Percentiles rank a stretch among this genome's conserved stretches.
These are phyloP conservation scores for Orchesella flavescens DNA, from an alignment of 2,888 invertebrate genomes.

Conservation along the genomic window DNA sequence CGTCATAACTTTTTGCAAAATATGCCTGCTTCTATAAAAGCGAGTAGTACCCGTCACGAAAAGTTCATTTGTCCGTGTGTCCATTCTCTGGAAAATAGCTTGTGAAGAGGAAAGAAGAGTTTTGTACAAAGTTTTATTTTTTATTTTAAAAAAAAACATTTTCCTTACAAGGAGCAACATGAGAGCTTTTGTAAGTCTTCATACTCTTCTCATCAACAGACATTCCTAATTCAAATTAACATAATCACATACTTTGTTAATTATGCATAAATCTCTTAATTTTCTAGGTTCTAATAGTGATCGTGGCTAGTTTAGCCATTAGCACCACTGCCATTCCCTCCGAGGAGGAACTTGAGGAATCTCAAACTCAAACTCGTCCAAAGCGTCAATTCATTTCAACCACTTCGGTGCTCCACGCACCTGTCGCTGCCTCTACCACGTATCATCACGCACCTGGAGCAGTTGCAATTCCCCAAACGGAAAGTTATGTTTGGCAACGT, in stretches of 20 bases:
- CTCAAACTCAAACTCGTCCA: not conserved
- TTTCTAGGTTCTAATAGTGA: slow-evolving; percentile 18
- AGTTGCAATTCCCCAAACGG: slow-evolving; percentile 26
- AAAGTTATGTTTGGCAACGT: slow-evolving; percentile 47
- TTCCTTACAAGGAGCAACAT: slow-evolving; percentile 2
- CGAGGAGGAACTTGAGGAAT: not conserved
- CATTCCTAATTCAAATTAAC: not conserved
- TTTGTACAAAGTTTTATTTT: not conserved
- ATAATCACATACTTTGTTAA: not conserved
- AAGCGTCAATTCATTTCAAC: not conserved
- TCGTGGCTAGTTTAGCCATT: slow-evolving; percentile 1
- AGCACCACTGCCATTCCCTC: not conserved
- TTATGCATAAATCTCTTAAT: not conserved
- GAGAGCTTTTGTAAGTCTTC: slow-evolving; percentile 37
- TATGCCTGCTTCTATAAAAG: slow-evolving; percentile 46
- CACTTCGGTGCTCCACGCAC: not conserved
- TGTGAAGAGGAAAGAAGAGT: not conserved
- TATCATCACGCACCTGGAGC: too few relatives aligned
- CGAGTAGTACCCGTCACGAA: not conserved
- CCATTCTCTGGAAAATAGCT: slow-evolving; percentile 20
- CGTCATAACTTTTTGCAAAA: slow-evolving; percentile 34
- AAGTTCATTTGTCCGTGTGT: slow-evolving; percentile 45
- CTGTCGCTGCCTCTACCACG: too few relatives aligned
- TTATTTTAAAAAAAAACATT: not conserved
- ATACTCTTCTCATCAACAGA: not conserved